Percentiles rank a stretch among this genome's conserved stretches.
phyloP scores from a whole-genome alignment of 1,140 invertebrate genomes.

The Orius insidiosus region DNA sequence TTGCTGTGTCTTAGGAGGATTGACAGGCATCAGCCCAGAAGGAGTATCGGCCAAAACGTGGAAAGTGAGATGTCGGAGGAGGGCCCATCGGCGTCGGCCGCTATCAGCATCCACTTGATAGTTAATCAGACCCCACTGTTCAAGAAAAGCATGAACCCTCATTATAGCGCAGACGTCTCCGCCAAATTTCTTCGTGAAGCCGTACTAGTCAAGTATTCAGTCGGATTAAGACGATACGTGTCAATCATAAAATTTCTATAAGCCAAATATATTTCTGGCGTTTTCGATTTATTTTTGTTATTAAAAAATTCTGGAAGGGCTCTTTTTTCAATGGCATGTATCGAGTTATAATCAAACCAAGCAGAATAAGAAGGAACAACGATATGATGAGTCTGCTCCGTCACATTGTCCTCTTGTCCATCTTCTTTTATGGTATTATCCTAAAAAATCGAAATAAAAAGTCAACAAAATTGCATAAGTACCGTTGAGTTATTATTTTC shows the following conservation, averaged over 20 bases:
- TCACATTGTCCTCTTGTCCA: slow-evolving; percentile 83
- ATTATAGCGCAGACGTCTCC: slow-evolving; percentile 99
- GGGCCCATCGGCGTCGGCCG: slow-evolving; percentile 95
- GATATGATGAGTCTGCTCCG: slow-evolving; percentile 97
- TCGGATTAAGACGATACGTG: slow-evolving; percentile 96
- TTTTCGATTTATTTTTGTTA: slow-evolving; percentile 96
- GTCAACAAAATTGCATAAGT: no score
- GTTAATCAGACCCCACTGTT: slow-evolving; percentile 98
- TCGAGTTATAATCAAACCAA: slow-evolving; percentile 99
- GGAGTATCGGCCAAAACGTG: slow-evolving; percentile 96
- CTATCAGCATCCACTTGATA: slow-evolving; percentile 92
- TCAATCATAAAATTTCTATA: slow-evolving; percentile 99
- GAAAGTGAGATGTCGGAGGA: slow-evolving; percentile 98
- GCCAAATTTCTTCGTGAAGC: slow-evolving; percentile 93
- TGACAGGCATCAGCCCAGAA: slow-evolving; percentile 85
- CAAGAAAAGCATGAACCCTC: slow-evolving; percentile 95
- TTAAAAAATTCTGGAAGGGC: slow-evolving; percentile 98
- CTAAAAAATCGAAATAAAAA: slow-evolving; percentile 6
- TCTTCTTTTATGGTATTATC: slow-evolving; percentile 27
- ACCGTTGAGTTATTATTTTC: slow-evolving; percentile 28
- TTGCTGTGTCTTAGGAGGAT: slow-evolving; percentile 66
- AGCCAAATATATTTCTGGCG: slow-evolving; percentile 93
- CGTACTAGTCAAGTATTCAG: slow-evolving; percentile 96
- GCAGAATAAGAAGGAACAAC: slow-evolving; percentile 96
- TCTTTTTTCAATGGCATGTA: slow-evolving; percentile 87